Evolutionary conservation across 2,797 vertebrate genomes (phyloP).

Genomic region (Mionectes olivaceus): DNA sequence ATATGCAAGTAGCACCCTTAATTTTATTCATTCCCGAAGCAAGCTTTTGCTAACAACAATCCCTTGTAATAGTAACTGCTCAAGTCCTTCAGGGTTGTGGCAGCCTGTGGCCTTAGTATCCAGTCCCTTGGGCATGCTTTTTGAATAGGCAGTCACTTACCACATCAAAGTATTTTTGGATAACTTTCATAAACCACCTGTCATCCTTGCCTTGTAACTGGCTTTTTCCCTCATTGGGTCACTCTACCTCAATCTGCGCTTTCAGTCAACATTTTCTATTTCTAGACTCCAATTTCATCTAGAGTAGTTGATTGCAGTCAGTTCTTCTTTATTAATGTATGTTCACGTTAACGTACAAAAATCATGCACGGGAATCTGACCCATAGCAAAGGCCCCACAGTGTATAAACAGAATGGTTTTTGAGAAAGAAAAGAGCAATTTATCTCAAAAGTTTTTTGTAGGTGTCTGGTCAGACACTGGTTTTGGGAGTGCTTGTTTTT

Average conservation of each 20-base stretch:
- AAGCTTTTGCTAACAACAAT: background rate
- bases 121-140: background rate
- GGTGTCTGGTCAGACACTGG: background rate
- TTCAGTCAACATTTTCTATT: background rate
- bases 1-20: background rate
- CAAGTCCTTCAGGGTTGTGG: background rate
- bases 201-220: background rate
- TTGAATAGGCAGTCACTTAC: background rate
- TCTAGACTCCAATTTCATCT: background rate
- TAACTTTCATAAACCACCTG: background rate
- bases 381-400: rapidly evolving
- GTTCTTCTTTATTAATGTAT: background rate
- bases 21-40: background rate
- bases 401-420: background rate
- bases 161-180: background rate
- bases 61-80: background rate
- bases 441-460: background rate
- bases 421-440: background rate
- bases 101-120: background rate
- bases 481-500: background rate
- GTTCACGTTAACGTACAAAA: background rate
- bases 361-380: background rate
- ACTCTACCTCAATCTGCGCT: background rate
- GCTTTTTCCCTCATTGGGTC: background rate
- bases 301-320: background rate